These are phyloP conservation scores for Sceloporus undulatus DNA, from an alignment of 2,113 vertebrate species.

Conservation along the genomic window DNA sequence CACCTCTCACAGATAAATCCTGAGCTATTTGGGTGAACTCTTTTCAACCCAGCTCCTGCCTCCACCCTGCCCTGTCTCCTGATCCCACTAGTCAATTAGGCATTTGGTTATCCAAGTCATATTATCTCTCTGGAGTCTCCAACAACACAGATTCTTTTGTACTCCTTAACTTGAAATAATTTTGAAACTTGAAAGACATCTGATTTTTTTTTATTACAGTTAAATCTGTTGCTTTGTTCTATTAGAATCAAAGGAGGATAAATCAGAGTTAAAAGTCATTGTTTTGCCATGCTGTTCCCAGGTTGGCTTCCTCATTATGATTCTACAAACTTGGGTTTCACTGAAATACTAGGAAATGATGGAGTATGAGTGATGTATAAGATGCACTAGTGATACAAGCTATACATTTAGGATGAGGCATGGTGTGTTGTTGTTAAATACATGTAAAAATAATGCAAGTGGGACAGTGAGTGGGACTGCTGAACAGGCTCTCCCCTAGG, in stretches of 20 bases:
- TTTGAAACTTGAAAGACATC: constrained; percentile 13
- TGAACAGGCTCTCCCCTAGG: background rate
- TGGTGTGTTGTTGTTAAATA: background rate
- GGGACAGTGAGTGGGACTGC: too few species aligned
- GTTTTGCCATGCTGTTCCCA: background rate
- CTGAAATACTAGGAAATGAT: background rate
- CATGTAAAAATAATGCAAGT: background rate
- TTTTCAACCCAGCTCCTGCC: background rate
- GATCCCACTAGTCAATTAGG: background rate
- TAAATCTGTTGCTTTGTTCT: constrained; percentile 10
- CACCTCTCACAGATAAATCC: background rate
- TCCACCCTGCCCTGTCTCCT: background rate
- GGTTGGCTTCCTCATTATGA: background rate
- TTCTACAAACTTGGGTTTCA: background rate
- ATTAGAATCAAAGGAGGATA: constrained; percentile 9
- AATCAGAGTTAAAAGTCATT: constrained; percentile 15
- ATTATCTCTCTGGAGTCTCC: background rate
- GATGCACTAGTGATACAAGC: background rate
- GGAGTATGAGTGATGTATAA: background rate
- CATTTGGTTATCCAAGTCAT: background rate
- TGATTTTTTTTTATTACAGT: background rate
- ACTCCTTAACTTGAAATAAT: background rate
- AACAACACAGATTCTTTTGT: constrained; percentile 18
- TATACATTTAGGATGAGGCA: background rate
- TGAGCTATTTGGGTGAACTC: background rate